phyloP scores from a whole-genome alignment of 1,140 invertebrate species.

The Trypoxylus dichotomus region DNA sequence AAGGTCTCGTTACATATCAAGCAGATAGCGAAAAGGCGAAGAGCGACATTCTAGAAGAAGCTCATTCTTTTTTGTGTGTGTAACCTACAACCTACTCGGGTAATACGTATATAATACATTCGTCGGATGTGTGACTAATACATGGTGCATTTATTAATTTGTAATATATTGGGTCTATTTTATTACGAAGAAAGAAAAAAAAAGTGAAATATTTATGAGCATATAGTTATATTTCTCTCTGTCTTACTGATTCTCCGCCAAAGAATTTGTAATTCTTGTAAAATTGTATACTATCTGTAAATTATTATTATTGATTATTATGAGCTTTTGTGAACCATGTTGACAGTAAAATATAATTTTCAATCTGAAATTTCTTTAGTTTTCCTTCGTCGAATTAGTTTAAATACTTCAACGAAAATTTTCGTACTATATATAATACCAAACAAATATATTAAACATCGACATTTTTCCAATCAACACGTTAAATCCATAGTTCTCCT shows the following conservation, averaged over 20 bases:
- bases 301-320: constrained; percentile 42
- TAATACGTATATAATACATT: not conserved
- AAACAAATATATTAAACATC: too few species aligned
- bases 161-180: constrained; percentile 21
- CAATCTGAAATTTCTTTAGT: constrained; percentile 35
- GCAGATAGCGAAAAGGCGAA: not conserved
- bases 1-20: constrained; percentile 37
- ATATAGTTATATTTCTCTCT: constrained; percentile 11
- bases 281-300: constrained; percentile 50
- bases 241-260: constrained; percentile 47
- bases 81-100: not conserved
- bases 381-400: not conserved
- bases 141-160: constrained; percentile 20
- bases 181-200: constrained; percentile 13
- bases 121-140: constrained; percentile 1
- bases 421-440: too few species aligned
- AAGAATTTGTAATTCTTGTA: constrained; percentile 47
- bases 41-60: not conserved
- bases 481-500: too few species aligned
- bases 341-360: constrained; percentile 50
- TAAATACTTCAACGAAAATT: too few species aligned
- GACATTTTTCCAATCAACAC: too few species aligned
- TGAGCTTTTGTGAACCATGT: constrained; percentile 53
- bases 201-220: not conserved
- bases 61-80: not conserved